These are phyloP conservation scores for Aradophagus sp. DNA, from an alignment of 1,140 invertebrate species.

Conservation along the genomic window DNA sequence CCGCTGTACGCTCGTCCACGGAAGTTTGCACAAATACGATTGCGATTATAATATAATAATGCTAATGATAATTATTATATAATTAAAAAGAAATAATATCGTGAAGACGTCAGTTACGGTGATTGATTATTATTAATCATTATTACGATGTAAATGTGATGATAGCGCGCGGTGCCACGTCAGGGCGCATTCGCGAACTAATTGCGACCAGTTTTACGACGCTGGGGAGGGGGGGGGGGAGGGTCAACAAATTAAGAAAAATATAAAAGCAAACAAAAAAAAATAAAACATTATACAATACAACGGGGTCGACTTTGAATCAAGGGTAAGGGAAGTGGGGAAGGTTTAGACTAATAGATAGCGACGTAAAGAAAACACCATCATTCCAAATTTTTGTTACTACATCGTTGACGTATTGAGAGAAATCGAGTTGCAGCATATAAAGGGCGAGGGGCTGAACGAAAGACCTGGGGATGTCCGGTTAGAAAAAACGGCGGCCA, in stretches of 20 bases:
- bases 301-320: conserved; percentile 12
- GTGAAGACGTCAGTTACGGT: conserved; percentile 17
- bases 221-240: conserved; percentile 13
- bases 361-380: conserved; percentile 11
- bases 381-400: conserved; percentile 20
- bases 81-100: conserved; percentile 38
- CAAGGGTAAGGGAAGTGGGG: conserved; percentile 22
- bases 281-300: conserved; percentile 8
- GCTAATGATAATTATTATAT: conserved; percentile 51
- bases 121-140: conserved; percentile 27
- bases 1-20: conserved; percentile 56
- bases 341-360: conserved; percentile 24
- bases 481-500: no score
- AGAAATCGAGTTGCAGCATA: conserved; percentile 10
- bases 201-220: conserved; percentile 20
- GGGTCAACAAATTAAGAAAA: conserved; percentile 1
- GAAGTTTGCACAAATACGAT: conserved; percentile 55
- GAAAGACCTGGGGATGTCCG: no score
- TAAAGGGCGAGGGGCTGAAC: no score
- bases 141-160: conserved; percentile 49
- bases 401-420: conserved; percentile 22
- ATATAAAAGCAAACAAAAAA: conserved; percentile 2
- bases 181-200: conserved; percentile 15
- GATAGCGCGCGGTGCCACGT: conserved; percentile 19
- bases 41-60: conserved; percentile 52